These are phyloP conservation scores for Petroica traversi DNA, from an alignment of 2,113 vertebrate species.

Conservation along the genomic window DNA sequence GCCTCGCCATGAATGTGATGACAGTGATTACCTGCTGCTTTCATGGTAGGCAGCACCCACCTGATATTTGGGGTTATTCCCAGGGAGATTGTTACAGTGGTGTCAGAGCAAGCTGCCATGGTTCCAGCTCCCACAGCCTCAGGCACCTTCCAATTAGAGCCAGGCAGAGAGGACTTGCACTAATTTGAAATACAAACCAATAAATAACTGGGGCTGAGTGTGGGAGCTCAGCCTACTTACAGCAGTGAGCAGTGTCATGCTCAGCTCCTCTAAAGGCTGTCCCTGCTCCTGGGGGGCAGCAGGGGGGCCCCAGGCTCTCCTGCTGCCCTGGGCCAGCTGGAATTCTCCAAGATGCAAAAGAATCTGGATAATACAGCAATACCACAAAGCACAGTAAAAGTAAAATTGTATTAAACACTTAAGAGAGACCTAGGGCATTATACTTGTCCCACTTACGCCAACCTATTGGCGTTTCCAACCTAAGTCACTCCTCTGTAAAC, in stretches of 20 bases:
- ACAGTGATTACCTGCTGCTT: not conserved
- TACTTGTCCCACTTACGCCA: not conserved
- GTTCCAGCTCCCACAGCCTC: not conserved
- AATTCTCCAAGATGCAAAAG: not conserved
- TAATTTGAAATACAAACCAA: not conserved
- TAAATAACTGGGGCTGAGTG: not conserved
- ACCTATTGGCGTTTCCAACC: not conserved
- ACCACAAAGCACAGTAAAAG: not conserved
- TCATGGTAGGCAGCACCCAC: not conserved
- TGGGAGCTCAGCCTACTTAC: not conserved
- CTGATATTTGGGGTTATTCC: not conserved
- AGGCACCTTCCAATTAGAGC: not conserved
- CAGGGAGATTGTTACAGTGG: not conserved
- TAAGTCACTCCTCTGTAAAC: not conserved
- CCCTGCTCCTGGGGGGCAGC: not conserved
- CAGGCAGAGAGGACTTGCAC: not conserved
- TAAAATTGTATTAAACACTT: not conserved
- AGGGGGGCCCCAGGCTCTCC: not conserved
- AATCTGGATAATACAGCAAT: not conserved
- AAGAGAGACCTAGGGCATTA: not conserved
- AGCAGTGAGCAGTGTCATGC: not conserved
- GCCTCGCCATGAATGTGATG: not conserved
- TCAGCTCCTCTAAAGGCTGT: not conserved
- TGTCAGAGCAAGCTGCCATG: not conserved
- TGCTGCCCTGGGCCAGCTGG: not conserved